These are phyloP conservation scores for Meiosimyza platycephala DNA, from an alignment of 2,888 invertebrate genomes.

Conservation along the genomic window DNA sequence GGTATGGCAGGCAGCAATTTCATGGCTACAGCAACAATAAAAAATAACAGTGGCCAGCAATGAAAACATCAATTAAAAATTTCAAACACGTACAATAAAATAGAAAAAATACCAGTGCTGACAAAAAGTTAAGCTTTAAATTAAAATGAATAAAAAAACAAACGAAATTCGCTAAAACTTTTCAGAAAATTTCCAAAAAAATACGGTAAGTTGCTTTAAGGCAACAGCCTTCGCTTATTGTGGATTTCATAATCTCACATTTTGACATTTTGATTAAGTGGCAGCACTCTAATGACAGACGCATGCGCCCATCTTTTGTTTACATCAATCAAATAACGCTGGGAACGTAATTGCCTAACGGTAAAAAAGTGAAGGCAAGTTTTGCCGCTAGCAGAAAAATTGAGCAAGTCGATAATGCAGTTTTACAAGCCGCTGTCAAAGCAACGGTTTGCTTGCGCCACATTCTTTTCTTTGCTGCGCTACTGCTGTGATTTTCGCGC, in stretches of 20 bases:
- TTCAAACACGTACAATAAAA: constrained; percentile 19
- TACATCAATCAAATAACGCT: background rate
- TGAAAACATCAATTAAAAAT: constrained; percentile 23
- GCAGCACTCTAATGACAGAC: no score
- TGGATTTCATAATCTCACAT: no score
- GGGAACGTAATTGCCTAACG: background rate
- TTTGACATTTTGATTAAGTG: no score
- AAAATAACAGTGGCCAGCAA: background rate
- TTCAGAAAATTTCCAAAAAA: no score
- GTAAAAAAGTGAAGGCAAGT: constrained; percentile 25
- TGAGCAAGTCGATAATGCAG: constrained; percentile 19
- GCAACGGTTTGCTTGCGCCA: no score
- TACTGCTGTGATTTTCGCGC: constrained; percentile 10
- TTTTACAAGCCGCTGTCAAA: no score
- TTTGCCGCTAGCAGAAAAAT: background rate
- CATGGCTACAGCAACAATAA: background rate
- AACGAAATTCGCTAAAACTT: background rate
- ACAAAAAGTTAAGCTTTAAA: background rate
- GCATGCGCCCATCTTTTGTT: no score
- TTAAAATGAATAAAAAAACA: background rate
- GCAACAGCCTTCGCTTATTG: no score
- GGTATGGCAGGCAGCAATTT: background rate
- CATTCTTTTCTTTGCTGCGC: background rate
- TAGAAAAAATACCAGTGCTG: background rate
- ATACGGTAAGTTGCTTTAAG: no score